Evolutionary conservation across 2,888 invertebrate genomes (phyloP).

Genomic region (Neoaliturus tenellus): DNA sequence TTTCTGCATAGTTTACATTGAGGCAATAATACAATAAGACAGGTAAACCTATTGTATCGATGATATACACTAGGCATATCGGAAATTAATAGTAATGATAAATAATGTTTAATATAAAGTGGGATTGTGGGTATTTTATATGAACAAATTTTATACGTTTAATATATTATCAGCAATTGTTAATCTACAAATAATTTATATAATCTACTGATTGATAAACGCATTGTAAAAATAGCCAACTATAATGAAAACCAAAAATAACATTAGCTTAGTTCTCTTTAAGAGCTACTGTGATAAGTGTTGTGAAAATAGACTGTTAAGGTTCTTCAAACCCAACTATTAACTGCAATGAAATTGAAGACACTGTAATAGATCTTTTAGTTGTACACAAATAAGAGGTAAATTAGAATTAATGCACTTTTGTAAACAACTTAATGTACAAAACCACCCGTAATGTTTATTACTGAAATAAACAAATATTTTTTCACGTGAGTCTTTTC

Average conservation of each 20-base stretch:
- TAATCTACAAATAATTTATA: no score
- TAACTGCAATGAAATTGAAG: neutral
- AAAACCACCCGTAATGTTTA: neutral
- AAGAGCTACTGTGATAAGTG: constrained; percentile 7
- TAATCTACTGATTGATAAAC: no score
- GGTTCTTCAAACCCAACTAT: neutral
- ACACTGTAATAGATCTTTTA: neutral
- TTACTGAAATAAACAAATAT: neutral
- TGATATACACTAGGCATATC: no score
- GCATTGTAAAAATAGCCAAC: no score
- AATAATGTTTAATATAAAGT: no score
- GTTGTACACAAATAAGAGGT: neutral
- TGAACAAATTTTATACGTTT: no score
- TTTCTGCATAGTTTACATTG: neutral
- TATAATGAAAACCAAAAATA: no score
- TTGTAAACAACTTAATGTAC: constrained; percentile 14
- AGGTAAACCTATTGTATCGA: neutral
- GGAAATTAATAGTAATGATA: no score
- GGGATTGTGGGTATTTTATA: no score
- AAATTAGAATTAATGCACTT: neutral
- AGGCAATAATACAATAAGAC: neutral
- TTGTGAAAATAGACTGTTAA: constrained; percentile 9
- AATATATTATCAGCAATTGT: no score
- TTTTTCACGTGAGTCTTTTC: neutral
- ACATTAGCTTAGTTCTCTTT: constrained; percentile 1